Evolutionary conservation across 2,888 invertebrate genomes (phyloP).

Genomic region (Parasteatoda lunata): DNA sequence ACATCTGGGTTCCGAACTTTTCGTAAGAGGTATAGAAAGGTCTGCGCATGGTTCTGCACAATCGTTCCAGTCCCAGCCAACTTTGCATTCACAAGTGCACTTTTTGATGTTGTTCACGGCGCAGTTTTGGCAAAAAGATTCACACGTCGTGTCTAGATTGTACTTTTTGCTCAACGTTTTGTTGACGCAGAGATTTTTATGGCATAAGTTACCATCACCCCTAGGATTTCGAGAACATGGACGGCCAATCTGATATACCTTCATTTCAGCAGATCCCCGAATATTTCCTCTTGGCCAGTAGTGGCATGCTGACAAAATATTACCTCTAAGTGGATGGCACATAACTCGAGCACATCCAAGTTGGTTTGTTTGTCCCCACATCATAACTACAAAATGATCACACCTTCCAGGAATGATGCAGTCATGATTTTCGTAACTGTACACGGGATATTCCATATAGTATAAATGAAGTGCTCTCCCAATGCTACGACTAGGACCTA

Average conservation of each 20-base stretch:
- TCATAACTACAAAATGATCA: constrained; percentile 17
- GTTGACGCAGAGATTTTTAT: constrained; percentile 15
- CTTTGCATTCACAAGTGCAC: constrained; percentile 29
- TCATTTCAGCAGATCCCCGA: no score
- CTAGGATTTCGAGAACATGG: constrained; percentile 16
- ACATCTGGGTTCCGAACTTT: neutral
- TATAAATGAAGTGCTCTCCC: neutral
- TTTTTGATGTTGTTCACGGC: neutral
- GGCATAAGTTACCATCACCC: constrained; percentile 11
- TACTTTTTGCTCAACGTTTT: constrained; percentile 16
- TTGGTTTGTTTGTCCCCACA: neutral
- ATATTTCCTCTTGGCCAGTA: constrained; percentile 6
- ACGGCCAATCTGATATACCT: neutral
- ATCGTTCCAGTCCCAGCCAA: constrained; percentile 26
- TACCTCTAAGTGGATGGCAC: neutral
- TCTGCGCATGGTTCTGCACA: constrained; percentile 16
- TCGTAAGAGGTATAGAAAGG: neutral
- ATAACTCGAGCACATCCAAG: neutral
- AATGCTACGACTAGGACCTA: neutral
- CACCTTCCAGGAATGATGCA: neutral
- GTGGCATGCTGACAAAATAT: neutral
- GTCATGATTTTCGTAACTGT: neutral
- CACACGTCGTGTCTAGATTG: constrained; percentile 26
- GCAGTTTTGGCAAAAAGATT: constrained; percentile 25
- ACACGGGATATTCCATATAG: neutral